phyloP scores from a whole-genome alignment of 2,888 invertebrate genomes.

The Drosophila niveifrons region DNA sequence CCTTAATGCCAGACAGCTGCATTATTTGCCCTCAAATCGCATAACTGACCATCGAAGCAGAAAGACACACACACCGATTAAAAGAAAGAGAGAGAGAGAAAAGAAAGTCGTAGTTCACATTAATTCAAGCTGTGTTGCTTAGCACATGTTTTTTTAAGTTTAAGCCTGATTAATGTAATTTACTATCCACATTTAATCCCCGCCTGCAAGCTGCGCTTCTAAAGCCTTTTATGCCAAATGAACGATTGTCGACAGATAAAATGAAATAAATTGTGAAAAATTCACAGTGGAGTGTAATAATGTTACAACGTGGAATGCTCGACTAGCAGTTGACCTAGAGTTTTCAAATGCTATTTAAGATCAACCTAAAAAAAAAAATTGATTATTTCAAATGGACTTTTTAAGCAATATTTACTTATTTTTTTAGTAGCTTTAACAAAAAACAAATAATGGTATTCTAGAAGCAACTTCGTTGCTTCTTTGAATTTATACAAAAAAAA shows the following conservation, averaged over 20 bases:
- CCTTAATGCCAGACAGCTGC: constrained; percentile 37
- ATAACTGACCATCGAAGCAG: constrained; percentile 18
- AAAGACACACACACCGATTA: too few relatives aligned
- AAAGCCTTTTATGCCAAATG: background rate
- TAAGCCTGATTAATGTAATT: background rate
- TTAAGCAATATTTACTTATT: too few relatives aligned
- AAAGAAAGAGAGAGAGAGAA: background rate
- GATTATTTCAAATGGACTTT: too few relatives aligned
- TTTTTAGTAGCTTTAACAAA: too few relatives aligned
- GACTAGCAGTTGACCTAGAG: background rate
- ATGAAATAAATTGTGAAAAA: background rate
- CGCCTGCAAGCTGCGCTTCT: background rate
- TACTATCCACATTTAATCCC: background rate
- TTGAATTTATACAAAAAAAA: too few relatives aligned
- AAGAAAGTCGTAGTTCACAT: background rate
- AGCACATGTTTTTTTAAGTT: constrained; percentile 1
- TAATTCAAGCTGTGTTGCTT: background rate
- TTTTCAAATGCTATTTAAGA: too few relatives aligned
- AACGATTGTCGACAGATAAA: background rate
- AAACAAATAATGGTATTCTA: too few relatives aligned
- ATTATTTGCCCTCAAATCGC: constrained; percentile 45
- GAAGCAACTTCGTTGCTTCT: too few relatives aligned
- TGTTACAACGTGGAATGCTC: background rate
- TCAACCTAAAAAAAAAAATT: too few relatives aligned
- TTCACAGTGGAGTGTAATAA: background rate